These are phyloP conservation scores for Propithecus deckenii DNA, from an alignment of 2,797 vertebrate species.

Conservation along the genomic window DNA sequence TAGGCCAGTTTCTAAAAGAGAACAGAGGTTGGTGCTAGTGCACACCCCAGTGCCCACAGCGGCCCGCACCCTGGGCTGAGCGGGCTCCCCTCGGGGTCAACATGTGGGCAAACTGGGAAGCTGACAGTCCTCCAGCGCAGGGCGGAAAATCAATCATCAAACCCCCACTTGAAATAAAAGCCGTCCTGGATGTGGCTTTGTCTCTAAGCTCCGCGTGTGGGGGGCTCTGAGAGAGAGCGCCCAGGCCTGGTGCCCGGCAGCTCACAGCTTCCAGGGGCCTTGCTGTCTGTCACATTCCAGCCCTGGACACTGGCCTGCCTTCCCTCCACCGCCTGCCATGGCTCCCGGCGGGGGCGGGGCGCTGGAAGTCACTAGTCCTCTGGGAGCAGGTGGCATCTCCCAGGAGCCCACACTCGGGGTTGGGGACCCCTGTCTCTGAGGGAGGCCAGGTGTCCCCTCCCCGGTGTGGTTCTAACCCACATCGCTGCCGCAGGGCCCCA, in stretches of 20 bases:
- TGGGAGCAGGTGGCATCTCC: background rate
- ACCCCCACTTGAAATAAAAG: no score
- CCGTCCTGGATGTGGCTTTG: background rate
- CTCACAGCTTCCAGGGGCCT: background rate
- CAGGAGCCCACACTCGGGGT: accelerated
- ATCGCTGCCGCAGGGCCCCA: background rate
- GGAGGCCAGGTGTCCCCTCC: background rate
- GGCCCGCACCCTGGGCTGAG: background rate
- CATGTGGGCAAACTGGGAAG: accelerated
- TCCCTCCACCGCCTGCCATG: background rate
- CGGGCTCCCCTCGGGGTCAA: background rate
- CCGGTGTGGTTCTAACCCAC: background rate
- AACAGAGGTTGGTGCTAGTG: accelerated
- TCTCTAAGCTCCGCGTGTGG: accelerated
- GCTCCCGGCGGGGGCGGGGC: background rate
- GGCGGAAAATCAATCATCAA: background rate
- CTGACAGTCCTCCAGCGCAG: accelerated
- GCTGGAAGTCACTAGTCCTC: background rate
- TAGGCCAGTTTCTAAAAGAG: constrained; percentile 90
- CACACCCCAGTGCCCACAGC: background rate
- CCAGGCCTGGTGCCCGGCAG: background rate
- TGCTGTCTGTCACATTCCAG: background rate
- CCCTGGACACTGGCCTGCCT: background rate
- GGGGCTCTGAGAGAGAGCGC: background rate
- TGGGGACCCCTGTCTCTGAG: background rate